Evolutionary conservation across 92 coral and sea anemone species (phyloP).

Genomic region (Siderastrea radians): DNA sequence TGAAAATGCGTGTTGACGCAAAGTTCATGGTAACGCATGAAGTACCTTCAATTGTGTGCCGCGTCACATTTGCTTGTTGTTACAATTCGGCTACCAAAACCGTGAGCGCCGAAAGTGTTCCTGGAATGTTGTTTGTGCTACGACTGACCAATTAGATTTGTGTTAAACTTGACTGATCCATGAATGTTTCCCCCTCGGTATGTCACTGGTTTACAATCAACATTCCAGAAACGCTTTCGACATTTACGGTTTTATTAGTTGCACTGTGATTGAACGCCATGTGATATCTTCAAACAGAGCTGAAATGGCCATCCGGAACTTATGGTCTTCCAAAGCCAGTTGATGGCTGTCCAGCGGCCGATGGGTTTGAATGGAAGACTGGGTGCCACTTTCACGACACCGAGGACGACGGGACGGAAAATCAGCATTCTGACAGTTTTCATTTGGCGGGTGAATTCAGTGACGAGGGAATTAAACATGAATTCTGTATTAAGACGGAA

Average conservation of each 20-base stretch:
- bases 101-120: too few relatives aligned
- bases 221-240: too few relatives aligned
- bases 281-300: conserved; percentile 21
- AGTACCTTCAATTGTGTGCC: too few relatives aligned
- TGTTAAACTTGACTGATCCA: too few relatives aligned
- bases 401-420: conserved; percentile 98
- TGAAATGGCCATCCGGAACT: conserved; percentile 92
- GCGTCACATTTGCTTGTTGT: too few relatives aligned
- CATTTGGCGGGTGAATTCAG: conserved; percentile 97
- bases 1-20: too few relatives aligned
- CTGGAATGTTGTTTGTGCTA: too few relatives aligned
- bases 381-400: conserved; percentile 98
- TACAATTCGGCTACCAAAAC: too few relatives aligned
- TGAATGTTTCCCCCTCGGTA: too few relatives aligned
- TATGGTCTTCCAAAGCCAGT: conserved; percentile 93
- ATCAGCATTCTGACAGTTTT: conserved; percentile 90
- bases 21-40: too few relatives aligned
- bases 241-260: background rate
- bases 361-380: conserved; percentile 91
- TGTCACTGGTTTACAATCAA: too few relatives aligned
- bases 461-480: conserved; percentile 95
- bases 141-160: too few relatives aligned
- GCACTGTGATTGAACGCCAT: background rate
- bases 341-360: conserved; percentile 90
- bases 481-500: conserved; percentile 90